These are phyloP conservation scores for Brachypodius melanocephalos DNA, from an alignment of 2,113 vertebrate genomes.

Conservation along the genomic window DNA sequence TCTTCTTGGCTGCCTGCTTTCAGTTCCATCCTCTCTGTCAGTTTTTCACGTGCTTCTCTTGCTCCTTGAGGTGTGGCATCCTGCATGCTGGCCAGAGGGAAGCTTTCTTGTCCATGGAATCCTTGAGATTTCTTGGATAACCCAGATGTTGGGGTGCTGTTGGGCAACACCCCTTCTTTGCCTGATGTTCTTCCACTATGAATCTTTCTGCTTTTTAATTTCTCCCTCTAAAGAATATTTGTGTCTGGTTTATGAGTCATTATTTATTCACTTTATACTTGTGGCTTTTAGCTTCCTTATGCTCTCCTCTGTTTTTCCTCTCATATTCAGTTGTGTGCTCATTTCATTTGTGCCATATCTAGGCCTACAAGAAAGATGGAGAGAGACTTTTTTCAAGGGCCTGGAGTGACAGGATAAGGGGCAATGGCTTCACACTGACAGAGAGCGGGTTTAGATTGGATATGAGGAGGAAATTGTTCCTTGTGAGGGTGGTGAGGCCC, in stretches of 20 bases:
- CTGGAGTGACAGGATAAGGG: not conserved
- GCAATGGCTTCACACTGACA: not conserved
- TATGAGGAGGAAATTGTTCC: not conserved
- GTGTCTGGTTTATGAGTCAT: not conserved
- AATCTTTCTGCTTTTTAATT: not conserved
- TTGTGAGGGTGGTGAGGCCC: accelerated
- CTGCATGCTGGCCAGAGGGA: not conserved
- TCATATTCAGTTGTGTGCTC: not conserved
- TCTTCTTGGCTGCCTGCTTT: not conserved
- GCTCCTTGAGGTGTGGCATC: not conserved
- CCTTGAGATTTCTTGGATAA: not conserved
- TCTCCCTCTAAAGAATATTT: not conserved
- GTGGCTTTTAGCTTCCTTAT: not conserved
- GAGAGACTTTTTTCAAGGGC: not conserved
- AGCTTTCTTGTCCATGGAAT: not conserved
- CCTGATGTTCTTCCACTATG: not conserved
- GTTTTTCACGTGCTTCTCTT: not conserved
- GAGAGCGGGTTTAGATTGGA: accelerated
- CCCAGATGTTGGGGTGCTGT: not conserved
- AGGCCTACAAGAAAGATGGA: not conserved
- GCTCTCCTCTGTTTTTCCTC: not conserved
- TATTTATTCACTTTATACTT: not conserved
- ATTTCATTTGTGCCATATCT: not conserved
- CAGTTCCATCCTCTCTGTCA: not conserved
- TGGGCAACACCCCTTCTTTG: not conserved